phyloP scores from a whole-genome alignment of 2,113 vertebrate genomes.

The Bufo gargarizans region DNA sequence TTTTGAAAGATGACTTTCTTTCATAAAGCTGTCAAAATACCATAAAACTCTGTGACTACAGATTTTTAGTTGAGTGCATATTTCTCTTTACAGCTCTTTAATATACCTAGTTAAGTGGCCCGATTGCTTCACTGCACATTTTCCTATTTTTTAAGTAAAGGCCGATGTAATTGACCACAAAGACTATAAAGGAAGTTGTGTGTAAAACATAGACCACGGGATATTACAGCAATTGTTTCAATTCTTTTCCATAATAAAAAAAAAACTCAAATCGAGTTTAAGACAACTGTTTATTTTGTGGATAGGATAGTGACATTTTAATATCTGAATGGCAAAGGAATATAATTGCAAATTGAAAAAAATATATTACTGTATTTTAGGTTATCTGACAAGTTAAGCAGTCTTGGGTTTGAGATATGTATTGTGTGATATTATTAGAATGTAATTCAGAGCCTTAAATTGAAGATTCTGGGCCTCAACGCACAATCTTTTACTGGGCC shows the following conservation, averaged over 20 bases:
- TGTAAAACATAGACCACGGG: background rate
- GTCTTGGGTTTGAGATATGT: background rate
- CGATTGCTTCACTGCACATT: slow-evolving; percentile 1
- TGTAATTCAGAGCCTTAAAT: too few relatives aligned
- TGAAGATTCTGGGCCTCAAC: too few relatives aligned
- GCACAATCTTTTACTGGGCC: too few relatives aligned
- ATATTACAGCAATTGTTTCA: slow-evolving; percentile 7
- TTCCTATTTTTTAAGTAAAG: slow-evolving; percentile 38
- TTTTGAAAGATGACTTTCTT: slow-evolving; percentile 37
- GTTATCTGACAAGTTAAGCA: background rate
- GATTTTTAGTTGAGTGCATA: slow-evolving; percentile 15
- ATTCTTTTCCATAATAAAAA: background rate
- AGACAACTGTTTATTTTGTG: background rate
- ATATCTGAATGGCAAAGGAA: background rate
- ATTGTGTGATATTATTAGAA: too few relatives aligned
- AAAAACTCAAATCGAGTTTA: background rate
- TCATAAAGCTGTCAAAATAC: slow-evolving; percentile 1
- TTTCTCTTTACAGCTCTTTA: slow-evolving; percentile 39
- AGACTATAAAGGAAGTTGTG: slow-evolving; percentile 22
- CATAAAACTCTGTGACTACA: slow-evolving; percentile 28
- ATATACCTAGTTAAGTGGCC: slow-evolving; percentile 42
- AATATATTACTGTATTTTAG: background rate
- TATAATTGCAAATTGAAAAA: background rate
- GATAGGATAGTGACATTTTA: background rate
- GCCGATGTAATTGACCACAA: slow-evolving; percentile 39